Conservation (phyloP, 2,797 vertebrate genomes). For the Trichosurus vulpecula region DNA sequence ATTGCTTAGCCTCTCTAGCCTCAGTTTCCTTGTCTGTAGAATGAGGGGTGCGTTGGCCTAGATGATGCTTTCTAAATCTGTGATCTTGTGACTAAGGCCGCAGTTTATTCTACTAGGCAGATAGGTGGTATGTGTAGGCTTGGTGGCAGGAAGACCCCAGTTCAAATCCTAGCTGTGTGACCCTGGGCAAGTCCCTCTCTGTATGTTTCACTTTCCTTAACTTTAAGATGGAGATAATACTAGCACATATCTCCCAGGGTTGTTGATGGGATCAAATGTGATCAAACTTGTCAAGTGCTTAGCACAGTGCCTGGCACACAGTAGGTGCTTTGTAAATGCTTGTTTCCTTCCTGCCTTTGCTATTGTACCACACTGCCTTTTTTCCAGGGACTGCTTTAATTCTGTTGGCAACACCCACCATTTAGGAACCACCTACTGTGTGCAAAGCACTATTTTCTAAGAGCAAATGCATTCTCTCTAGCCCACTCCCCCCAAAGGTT, state of each 20-base stretch:
- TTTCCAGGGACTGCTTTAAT: not conserved
- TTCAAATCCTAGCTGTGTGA: not conserved
- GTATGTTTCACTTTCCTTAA: not conserved
- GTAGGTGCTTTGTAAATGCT: not conserved
- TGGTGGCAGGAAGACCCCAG: not conserved
- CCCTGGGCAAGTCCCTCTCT: not conserved
- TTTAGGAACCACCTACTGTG: not conserved
- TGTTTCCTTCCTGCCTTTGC: slow-evolving; percentile 34
- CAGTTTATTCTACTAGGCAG: not conserved
- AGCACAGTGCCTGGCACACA: no score
- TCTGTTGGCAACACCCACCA: not conserved
- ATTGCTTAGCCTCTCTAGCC: not conserved
- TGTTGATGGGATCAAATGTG: not conserved
- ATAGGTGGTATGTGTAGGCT: not conserved
- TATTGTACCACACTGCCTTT: not conserved
- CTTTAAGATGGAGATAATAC: not conserved
- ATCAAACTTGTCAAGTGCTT: not conserved
- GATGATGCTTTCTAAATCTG: not conserved
- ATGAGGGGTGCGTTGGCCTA: not conserved
- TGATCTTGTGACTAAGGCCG: not conserved
- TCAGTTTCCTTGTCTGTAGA: slow-evolving; percentile 5
- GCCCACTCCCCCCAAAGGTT: slow-evolving; percentile 25
- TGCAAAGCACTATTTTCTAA: not conserved
- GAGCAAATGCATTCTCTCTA: not conserved
- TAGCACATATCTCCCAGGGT: not conserved